A percentile compares a stretch with the other conserved stretches of the same genome.
Evolutionary conservation across 2,797 vertebrate species (phyloP).

Genomic region (Pempheris klunzingeri): DNA sequence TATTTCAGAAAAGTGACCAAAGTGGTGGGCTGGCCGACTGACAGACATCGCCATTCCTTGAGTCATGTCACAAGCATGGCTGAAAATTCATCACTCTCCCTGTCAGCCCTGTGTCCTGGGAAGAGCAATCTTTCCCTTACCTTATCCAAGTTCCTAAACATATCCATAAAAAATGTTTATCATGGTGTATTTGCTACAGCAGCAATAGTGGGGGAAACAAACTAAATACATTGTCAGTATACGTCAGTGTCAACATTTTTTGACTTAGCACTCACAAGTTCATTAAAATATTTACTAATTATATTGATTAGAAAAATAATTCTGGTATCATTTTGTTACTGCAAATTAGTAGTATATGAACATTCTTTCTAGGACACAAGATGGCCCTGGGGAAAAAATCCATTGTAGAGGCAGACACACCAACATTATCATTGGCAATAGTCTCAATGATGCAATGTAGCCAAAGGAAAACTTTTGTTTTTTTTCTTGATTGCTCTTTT

Average conservation of each 20-base stretch:
- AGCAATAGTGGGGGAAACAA: not conserved
- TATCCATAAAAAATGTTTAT: not conserved
- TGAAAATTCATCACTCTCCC: not conserved
- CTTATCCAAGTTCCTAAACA: not conserved
- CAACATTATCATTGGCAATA: not conserved
- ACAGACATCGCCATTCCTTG: not conserved
- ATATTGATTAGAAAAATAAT: not conserved
- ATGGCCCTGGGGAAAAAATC: slow-evolving; percentile 10
- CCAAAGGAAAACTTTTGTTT: slow-evolving; percentile 38
- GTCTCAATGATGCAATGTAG: slow-evolving; percentile 21
- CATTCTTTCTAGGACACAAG: no score
- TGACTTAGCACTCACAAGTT: not conserved
- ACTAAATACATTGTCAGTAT: not conserved
- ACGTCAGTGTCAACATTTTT: not conserved
- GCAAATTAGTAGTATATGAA: not conserved
- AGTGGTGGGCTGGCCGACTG: not conserved
- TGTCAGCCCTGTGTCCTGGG: no score
- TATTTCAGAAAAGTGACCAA: not conserved
- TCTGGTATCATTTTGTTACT: not conserved
- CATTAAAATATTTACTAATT: slow-evolving; percentile 4
- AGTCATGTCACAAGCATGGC: no score
- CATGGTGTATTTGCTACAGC: not conserved
- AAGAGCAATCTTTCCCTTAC: not conserved
- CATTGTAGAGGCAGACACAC: not conserved
- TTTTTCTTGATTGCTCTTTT: slow-evolving; percentile 4